phyloP scores from a whole-genome alignment of 2,797 vertebrate species.

The Artibeus jamaicensis region DNA sequence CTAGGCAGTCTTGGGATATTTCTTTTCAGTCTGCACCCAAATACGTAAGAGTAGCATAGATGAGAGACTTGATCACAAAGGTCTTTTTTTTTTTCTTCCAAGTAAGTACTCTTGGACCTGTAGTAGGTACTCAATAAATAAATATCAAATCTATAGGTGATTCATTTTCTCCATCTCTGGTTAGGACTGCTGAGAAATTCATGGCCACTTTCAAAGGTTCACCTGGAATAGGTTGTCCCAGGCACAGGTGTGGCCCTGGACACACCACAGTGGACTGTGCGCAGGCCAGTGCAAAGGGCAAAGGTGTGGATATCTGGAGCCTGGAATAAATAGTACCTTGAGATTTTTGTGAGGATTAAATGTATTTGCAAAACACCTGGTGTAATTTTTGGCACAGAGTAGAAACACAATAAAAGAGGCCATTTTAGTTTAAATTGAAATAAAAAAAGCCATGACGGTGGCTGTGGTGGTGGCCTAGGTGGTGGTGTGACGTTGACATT shows the following conservation, averaged over 20 bases:
- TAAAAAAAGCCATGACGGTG: not conserved
- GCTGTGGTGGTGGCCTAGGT: not conserved
- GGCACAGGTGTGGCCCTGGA: not conserved
- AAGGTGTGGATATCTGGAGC: not conserved
- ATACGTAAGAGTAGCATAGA: not conserved
- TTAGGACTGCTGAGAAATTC: not conserved
- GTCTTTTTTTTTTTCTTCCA: not conserved
- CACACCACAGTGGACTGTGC: not conserved
- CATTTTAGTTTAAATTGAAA: not conserved
- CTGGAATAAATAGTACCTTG: not conserved
- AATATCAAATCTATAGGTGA: not conserved
- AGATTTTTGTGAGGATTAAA: not conserved
- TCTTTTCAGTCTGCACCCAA: not conserved
- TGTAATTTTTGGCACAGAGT: not conserved
- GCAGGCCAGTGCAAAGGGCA: not conserved
- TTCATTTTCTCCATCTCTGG: not conserved
- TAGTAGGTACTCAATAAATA: not conserved
- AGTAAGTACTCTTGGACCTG: not conserved
- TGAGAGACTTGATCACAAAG: not conserved
- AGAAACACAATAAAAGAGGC: not conserved
- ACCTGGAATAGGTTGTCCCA: not conserved
- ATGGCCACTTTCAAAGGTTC: not conserved
- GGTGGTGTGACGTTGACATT: not conserved
- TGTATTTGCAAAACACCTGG: not conserved
- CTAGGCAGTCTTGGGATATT: not conserved